Evolutionary conservation across 1,140 invertebrate species (phyloP).

Genomic region (Atopsyche davidsoni): DNA sequence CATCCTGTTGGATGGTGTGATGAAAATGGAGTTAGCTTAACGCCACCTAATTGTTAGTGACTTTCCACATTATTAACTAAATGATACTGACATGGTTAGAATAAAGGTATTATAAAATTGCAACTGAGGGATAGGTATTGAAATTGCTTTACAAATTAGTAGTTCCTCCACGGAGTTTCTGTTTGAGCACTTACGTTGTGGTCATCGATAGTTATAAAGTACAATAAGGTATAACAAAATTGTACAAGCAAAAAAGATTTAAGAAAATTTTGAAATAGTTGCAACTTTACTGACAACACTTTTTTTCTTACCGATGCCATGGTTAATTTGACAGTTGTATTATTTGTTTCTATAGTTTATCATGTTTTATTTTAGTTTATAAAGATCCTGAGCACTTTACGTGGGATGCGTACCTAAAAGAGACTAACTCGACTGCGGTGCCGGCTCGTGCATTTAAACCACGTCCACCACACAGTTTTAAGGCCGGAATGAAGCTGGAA

Average conservation of each 20-base stretch:
- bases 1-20: constrained; percentile 92
- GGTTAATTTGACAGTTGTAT: neutral
- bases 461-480: constrained; percentile 72
- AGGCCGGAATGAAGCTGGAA: constrained; percentile 83
- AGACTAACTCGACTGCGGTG: constrained; percentile 69
- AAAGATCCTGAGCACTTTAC: constrained; percentile 67
- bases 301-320: neutral
- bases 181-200: too few relatives aligned
- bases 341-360: neutral
- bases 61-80: too few relatives aligned
- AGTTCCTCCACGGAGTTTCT: too few relatives aligned
- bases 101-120: too few relatives aligned
- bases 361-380: constrained; percentile 52
- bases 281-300: neutral
- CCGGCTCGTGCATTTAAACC: constrained; percentile 80
- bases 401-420: constrained; percentile 79
- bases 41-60: constrained; percentile 76
- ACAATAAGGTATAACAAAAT: too few relatives aligned
- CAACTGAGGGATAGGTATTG: too few relatives aligned
- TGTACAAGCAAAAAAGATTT: too few relatives aligned
- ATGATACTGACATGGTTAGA: too few relatives aligned
- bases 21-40: constrained; percentile 70
- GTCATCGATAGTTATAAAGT: too few relatives aligned
- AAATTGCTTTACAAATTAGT: too few relatives aligned
- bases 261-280: neutral